These are phyloP conservation scores for Whitmania pigra DNA, from an alignment of 1,140 invertebrate species.

Conservation along the genomic window DNA sequence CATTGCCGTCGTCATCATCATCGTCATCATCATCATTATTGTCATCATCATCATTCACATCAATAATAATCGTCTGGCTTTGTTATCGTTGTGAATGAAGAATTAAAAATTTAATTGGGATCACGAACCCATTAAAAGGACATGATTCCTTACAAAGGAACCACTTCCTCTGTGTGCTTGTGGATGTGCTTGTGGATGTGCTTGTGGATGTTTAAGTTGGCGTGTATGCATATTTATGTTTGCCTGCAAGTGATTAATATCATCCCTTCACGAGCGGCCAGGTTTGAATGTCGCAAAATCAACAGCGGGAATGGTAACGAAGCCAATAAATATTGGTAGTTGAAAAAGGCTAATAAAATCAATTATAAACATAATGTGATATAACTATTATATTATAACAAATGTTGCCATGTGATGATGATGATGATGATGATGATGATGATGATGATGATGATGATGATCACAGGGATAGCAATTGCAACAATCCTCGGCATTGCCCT, in stretches of 20 bases:
- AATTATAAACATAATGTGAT: background rate
- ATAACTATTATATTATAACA: background rate
- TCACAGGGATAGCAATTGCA: slow-evolving; percentile 22
- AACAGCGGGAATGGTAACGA: background rate
- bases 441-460: background rate
- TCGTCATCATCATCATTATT: background rate
- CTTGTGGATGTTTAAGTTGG: no score
- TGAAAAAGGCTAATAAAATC: background rate
- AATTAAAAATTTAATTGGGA: background rate
- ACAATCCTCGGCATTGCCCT: slow-evolving; percentile 23
- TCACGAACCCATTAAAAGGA: background rate
- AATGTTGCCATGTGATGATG: background rate
- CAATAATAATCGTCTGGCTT: background rate
- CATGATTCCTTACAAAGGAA: background rate
- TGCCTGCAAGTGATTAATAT: no score
- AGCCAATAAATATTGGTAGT: background rate
- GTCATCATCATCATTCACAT: background rate
- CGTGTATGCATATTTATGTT: no score
- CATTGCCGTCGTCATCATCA: background rate
- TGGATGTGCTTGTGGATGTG: no score
- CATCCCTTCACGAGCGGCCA: no score
- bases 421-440: background rate
- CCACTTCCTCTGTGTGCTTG: background rate
- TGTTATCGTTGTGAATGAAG: background rate
- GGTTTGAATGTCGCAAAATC: background rate